Evolutionary conservation across 1,140 invertebrate genomes (phyloP).

Genomic region (Dinothrombium tinctorium): DNA sequence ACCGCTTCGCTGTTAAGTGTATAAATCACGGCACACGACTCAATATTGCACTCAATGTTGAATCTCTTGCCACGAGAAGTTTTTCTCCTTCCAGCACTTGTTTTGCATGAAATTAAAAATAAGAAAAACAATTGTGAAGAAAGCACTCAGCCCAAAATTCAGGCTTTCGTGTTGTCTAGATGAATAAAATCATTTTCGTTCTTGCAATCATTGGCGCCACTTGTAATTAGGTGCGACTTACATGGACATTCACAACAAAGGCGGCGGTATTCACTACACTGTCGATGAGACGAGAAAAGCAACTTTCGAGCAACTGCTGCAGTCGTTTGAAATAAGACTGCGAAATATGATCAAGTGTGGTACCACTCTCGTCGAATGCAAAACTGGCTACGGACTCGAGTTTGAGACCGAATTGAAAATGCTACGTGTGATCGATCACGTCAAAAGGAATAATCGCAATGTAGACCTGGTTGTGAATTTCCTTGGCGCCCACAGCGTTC

Average conservation of each 20-base stretch:
- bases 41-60: too few species aligned
- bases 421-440: conserved; percentile 30
- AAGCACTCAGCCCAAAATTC: too few species aligned
- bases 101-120: too few species aligned
- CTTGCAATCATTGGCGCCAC: conserved; percentile 25
- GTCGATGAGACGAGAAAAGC: conserved; percentile 31
- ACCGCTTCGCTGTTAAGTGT: too few species aligned
- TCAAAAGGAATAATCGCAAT: conserved; percentile 20
- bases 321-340: conserved; percentile 24
- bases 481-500: conserved; percentile 38
- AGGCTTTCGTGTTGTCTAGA: too few species aligned
- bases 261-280: conserved; percentile 38
- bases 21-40: too few species aligned
- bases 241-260: conserved; percentile 33
- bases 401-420: conserved; percentile 33
- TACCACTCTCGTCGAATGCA: conserved; percentile 35
- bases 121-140: too few species aligned
- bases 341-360: conserved; percentile 27
- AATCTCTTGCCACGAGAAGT: too few species aligned
- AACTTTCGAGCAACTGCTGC: conserved; percentile 26
- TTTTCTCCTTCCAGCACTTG: too few species aligned
- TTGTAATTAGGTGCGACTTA: conserved; percentile 30
- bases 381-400: conserved; percentile 38
- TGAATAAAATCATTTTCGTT: too few species aligned
- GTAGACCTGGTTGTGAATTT: conserved; percentile 35